Conservation (phyloP, 2,888 invertebrate species). For the Romanomermis culicivorax region DNA sequence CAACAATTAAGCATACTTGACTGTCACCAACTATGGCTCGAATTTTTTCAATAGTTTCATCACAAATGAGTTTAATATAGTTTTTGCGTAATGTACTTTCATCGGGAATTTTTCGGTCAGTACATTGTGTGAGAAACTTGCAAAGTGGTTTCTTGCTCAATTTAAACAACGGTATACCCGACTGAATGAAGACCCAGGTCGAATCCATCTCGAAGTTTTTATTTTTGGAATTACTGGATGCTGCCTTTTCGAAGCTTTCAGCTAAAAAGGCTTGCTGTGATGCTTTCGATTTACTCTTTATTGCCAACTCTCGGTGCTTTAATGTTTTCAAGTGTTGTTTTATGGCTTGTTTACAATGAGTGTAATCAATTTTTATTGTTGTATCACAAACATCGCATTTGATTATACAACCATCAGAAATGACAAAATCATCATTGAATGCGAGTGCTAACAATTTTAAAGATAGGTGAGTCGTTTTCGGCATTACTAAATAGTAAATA, state of each 20-base stretch:
- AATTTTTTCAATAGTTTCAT: background rate
- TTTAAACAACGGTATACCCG: background rate
- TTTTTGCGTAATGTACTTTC: background rate
- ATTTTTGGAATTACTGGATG: too few species aligned
- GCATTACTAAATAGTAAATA: too few species aligned
- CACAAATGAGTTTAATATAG: background rate
- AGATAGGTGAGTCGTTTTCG: too few species aligned
- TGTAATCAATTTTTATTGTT: background rate
- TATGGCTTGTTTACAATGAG: background rate
- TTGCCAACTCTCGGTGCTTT: background rate
- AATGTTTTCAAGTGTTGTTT: background rate
- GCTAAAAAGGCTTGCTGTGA: too few species aligned
- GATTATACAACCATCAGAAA: background rate
- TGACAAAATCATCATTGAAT: background rate
- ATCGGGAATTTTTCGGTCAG: background rate
- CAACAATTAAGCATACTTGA: background rate
- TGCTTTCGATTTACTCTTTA: background rate
- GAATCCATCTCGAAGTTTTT: too few species aligned
- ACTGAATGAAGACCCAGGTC: background rate
- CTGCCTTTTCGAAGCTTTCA: background rate
- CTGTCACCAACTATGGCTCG: background rate
- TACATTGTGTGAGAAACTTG: background rate
- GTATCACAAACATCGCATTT: background rate
- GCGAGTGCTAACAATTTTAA: too few species aligned
- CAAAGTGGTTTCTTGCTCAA: background rate